A percentile compares a stretch with the other conserved stretches of the same genome.
These are phyloP conservation scores for Heteronetta atricapilla DNA, from an alignment of 2,113 vertebrate genomes.

Conservation along the genomic window DNA sequence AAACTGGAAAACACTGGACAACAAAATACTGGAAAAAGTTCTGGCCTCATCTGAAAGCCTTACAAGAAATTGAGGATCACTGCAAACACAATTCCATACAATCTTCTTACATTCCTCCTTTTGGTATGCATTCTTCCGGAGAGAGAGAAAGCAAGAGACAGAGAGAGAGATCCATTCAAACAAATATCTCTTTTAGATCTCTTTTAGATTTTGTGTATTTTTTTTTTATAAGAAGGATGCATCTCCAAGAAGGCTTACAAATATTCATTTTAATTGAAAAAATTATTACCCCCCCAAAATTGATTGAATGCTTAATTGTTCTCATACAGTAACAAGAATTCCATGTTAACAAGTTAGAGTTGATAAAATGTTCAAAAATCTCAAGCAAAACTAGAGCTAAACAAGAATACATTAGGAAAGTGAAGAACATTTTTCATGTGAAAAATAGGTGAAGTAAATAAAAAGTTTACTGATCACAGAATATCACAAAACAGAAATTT, in stretches of 20 bases:
- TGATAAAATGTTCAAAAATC: background rate
- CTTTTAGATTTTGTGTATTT: background rate
- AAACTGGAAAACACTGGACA: background rate
- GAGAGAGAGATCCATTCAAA: background rate
- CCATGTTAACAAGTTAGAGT: background rate
- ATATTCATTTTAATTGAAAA: background rate
- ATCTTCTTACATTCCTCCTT: background rate
- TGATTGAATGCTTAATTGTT: background rate
- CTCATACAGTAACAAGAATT: background rate
- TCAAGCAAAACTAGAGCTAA: background rate
- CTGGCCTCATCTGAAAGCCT: background rate
- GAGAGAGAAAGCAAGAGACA: background rate
- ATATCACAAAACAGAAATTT: background rate
- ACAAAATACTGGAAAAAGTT: background rate
- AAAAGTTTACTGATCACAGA: background rate
- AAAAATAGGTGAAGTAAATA: background rate
- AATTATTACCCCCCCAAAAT: background rate
- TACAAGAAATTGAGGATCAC: background rate
- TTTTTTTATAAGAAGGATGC: background rate
- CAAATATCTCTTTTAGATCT: background rate
- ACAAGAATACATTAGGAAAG: background rate
- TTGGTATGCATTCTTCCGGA: background rate
- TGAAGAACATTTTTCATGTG: background rate
- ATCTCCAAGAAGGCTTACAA: background rate
- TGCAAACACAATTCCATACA: background rate